Conservation (phyloP, 2,797 vertebrate genomes). For the Melanotaenia maccullochi region DNA sequence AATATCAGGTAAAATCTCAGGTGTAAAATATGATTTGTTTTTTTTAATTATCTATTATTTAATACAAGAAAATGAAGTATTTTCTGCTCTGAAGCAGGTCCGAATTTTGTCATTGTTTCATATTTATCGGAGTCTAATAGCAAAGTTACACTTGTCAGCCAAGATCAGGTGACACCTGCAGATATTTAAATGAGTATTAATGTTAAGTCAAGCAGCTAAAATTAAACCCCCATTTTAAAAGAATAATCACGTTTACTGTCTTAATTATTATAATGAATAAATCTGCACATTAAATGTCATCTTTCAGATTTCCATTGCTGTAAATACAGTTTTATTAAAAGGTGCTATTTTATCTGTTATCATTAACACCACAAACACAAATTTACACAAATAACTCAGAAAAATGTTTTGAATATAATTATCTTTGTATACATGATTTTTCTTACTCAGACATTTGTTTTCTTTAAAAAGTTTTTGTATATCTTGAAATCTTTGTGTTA, state of each 20-base stretch:
- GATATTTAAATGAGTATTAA: not conserved
- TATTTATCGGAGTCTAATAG: not conserved
- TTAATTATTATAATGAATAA: no score
- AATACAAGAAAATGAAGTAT: slow-evolving; percentile 39
- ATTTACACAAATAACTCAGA: no score
- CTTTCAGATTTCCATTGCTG: not conserved
- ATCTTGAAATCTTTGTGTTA: no score
- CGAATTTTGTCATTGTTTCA: slow-evolving; percentile 31
- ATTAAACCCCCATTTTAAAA: not conserved
- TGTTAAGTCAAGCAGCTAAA: not conserved
- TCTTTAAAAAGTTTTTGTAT: no score
- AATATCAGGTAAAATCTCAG: slow-evolving; percentile 58
- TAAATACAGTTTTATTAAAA: no score
- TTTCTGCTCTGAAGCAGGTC: slow-evolving; percentile 54
- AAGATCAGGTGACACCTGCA: not conserved
- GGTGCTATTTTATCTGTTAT: not conserved
- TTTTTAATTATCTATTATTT: slow-evolving; percentile 4
- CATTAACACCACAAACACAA: not conserved
- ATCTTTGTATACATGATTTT: no score
- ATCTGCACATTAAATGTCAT: no score
- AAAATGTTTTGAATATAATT: no score
- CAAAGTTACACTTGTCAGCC: not conserved
- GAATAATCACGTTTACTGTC: no score
- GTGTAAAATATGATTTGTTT: slow-evolving; percentile 50
- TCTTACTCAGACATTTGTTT: no score